Conservation (phyloP, 2,797 vertebrate species). For the Zonotrichia albicollis region DNA sequence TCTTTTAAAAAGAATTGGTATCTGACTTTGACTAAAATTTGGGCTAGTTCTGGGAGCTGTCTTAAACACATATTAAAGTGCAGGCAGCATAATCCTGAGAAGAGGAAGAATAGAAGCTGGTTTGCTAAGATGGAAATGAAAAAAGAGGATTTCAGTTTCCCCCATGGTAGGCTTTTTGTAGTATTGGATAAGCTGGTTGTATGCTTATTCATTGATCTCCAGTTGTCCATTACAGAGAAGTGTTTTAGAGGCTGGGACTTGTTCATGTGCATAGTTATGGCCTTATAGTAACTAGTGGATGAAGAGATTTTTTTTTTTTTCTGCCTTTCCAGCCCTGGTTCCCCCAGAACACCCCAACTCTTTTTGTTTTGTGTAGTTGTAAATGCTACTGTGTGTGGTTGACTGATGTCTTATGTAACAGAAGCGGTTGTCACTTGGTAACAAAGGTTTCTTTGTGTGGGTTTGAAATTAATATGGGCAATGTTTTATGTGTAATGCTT, state of each 20-base stretch:
- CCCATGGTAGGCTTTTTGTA: background rate
- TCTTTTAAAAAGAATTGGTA: background rate
- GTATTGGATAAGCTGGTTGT: background rate
- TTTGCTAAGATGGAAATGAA: background rate
- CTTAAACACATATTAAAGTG: background rate
- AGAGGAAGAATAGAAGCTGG: background rate
- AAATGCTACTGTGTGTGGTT: background rate
- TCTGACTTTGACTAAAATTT: background rate
- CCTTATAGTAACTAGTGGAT: background rate
- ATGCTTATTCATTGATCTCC: background rate
- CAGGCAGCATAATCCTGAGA: background rate
- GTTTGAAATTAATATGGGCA: background rate
- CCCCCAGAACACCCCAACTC: fast-evolving
- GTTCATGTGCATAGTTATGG: background rate
- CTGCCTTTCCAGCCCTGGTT: background rate
- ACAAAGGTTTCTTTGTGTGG: background rate
- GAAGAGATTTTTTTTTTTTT: background rate
- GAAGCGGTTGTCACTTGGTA: background rate
- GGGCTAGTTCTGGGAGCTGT: background rate
- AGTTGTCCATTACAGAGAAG: background rate
- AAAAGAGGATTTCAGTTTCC: background rate
- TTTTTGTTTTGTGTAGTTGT: background rate
- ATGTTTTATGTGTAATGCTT: background rate
- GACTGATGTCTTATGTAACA: background rate
- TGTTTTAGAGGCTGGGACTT: background rate